Evolutionary conservation across 2,797 vertebrate species (phyloP).

Genomic region (Hyperoplus lanceolatus): DNA sequence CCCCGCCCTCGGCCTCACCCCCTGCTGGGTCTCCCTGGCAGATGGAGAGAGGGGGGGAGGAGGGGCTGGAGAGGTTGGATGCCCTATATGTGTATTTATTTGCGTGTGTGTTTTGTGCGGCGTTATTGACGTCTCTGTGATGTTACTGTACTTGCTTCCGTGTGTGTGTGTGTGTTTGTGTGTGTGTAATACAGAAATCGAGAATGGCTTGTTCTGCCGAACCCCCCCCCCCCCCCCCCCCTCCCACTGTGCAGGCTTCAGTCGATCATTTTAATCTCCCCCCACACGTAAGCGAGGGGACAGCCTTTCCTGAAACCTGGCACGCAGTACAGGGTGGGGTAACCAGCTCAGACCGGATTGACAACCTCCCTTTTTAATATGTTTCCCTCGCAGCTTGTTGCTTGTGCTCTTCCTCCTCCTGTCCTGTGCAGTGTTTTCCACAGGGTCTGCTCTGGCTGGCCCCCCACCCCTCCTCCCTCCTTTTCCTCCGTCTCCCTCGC

Average conservation of each 20-base stretch:
- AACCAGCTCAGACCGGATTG: constrained; percentile 92
- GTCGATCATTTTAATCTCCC: constrained; percentile 88
- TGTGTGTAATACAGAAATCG: constrained; percentile 75
- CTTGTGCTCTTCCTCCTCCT: constrained; percentile 82
- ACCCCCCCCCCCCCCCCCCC: constrained; percentile 78
- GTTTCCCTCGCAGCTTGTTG: constrained; percentile 84
- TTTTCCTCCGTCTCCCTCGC: constrained; percentile 46
- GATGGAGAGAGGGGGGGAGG: constrained; percentile 76
- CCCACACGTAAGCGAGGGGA: constrained; percentile 87
- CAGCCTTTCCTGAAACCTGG: constrained; percentile 91
- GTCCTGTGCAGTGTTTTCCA: constrained; percentile 77
- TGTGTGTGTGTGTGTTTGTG: constrained; percentile 36
- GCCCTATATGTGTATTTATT: constrained; percentile 46
- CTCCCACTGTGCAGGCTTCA: constrained; percentile 79
- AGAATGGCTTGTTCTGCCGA: constrained; percentile 78
- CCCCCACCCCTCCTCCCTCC: constrained; percentile 27
- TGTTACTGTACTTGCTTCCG: constrained; percentile 51
- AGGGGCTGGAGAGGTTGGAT: constrained; percentile 23
- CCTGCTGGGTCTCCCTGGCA: constrained; percentile 82
- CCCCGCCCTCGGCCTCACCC: constrained; percentile 62
- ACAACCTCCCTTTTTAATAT: constrained; percentile 90
- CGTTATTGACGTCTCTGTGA: constrained; percentile 54
- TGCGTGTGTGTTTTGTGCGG: constrained; percentile 43
- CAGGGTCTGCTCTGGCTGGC: constrained; percentile 73
- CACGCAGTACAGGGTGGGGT: constrained; percentile 90